Evolutionary conservation across 53 echinoderm and acorn worm species (phyloP).

Genomic region (Luidia sarsii): DNA sequence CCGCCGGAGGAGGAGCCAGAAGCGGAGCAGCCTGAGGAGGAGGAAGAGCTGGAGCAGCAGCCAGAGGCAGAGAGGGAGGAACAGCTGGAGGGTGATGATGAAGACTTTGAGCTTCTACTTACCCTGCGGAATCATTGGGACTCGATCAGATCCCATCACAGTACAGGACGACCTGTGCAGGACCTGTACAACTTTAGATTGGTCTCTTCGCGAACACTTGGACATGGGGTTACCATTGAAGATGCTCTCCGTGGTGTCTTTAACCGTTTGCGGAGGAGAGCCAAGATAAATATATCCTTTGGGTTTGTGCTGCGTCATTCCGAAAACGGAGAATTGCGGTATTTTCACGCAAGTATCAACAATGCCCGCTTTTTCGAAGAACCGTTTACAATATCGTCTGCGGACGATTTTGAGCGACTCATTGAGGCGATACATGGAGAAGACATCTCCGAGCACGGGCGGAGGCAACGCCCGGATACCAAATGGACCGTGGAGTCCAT

Average conservation of each 20-base stretch:
- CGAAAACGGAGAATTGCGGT: conserved; percentile 35
- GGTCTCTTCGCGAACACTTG: no score
- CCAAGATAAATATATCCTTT: conserved; percentile 44
- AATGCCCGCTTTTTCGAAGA: conserved; percentile 31
- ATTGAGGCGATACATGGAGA: no score
- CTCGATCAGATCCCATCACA: conserved; percentile 5
- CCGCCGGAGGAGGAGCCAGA: no score
- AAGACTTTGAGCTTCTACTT: neutral
- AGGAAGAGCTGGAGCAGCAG: no score
- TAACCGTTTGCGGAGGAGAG: neutral
- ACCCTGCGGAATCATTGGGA: neutral
- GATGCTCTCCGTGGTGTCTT: neutral
- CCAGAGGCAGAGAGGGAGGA: no score
- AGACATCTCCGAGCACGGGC: no score
- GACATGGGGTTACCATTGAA: neutral
- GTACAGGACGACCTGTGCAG: neutral
- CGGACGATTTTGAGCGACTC: no score
- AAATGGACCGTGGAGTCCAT: conserved; percentile 44
- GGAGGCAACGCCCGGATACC: conserved; percentile 17
- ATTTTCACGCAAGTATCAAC: conserved; percentile 32
- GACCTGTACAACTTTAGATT: conserved; percentile 21
- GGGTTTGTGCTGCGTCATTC: conserved; percentile 53
- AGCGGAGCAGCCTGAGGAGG: no score
- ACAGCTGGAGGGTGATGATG: neutral
- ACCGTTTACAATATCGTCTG: no score